Evolutionary conservation across 2,797 vertebrate species (phyloP).

Genomic region (Microctenopoma steveboyesi): DNA sequence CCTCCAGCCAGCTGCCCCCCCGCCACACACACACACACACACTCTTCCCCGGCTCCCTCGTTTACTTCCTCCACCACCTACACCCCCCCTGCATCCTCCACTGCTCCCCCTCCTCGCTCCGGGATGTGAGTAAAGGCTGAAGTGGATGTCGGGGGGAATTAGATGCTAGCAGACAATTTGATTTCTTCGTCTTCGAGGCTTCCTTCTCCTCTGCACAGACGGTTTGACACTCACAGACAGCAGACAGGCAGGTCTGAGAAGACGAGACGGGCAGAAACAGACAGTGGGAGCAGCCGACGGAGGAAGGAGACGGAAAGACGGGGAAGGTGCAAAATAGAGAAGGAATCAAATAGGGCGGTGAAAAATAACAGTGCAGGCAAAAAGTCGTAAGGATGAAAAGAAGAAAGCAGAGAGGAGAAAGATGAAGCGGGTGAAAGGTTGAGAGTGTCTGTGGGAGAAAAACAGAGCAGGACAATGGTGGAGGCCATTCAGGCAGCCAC

Average conservation of each 20-base stretch:
- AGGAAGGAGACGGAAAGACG: conserved; percentile 8
- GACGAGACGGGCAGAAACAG: conserved; percentile 24
- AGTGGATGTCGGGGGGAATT: conserved; percentile 80
- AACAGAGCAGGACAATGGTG: conserved; percentile 56
- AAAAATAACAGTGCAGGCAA: conserved; percentile 4
- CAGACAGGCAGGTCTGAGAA: conserved; percentile 35
- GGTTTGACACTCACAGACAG: conserved; percentile 35
- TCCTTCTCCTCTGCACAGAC: conserved; percentile 40
- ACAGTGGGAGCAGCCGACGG: conserved; percentile 21
- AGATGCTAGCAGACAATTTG: conserved; percentile 78
- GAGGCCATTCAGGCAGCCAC: conserved; percentile 59
- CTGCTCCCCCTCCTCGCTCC: conserved; percentile 46
- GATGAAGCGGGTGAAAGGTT: conserved; percentile 30
- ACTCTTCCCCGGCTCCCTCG: conserved; percentile 22
- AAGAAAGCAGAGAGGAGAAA: conserved; percentile 7
- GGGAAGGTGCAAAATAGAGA: not conserved
- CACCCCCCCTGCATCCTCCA: conserved; percentile 14
- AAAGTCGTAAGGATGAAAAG: conserved; percentile 16
- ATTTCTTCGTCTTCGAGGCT: conserved; percentile 77
- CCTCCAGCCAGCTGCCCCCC: conserved; percentile 63
- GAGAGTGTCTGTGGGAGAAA: conserved; percentile 36
- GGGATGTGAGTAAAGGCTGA: conserved; percentile 68
- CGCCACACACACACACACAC: conserved; percentile 25
- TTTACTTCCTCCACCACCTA: conserved; percentile 48
- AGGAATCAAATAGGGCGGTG: conserved; percentile 3